These are phyloP conservation scores for Oryctolagus cuniculus DNA, from an alignment of 2,113 vertebrate genomes.

Conservation along the genomic window DNA sequence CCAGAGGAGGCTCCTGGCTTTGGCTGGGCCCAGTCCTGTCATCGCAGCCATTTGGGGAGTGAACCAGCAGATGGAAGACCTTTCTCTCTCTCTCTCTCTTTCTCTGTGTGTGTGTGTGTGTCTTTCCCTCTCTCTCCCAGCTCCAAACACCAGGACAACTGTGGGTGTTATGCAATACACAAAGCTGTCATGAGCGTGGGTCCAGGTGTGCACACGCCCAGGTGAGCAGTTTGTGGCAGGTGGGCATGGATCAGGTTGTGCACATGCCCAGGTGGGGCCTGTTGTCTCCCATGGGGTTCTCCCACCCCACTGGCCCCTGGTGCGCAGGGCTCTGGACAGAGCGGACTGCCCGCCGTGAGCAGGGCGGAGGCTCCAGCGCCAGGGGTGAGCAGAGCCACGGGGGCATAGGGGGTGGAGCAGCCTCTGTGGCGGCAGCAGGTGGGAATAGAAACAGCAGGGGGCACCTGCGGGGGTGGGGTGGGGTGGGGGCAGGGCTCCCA, in stretches of 20 bases:
- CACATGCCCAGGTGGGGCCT: no score
- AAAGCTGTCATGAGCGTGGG: not conserved
- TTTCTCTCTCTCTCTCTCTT: no score
- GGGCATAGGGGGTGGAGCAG: not conserved
- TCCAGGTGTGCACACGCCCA: fast-evolving
- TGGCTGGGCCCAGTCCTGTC: no score
- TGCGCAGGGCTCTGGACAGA: not conserved
- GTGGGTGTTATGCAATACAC: not conserved
- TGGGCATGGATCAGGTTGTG: no score
- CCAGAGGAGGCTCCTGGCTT: no score
- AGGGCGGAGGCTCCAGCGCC: not conserved
- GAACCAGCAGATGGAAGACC: no score
- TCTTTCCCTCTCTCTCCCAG: no score
- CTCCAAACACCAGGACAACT: not conserved
- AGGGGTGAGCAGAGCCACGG: no score
- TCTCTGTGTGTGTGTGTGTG: no score
- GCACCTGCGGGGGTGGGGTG: not conserved
- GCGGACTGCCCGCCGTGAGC: not conserved
- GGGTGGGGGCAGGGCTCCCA: not conserved
- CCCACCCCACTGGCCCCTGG: not conserved
- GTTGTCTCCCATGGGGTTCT: no score
- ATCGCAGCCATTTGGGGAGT: no score
- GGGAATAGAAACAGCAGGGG: not conserved
- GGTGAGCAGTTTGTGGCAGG: not conserved
- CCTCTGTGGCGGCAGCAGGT: no score